Percentiles rank a stretch among this genome's conserved stretches.
phyloP scores from a whole-genome alignment of 2,113 vertebrate genomes.

The Haemorhous mexicanus region DNA sequence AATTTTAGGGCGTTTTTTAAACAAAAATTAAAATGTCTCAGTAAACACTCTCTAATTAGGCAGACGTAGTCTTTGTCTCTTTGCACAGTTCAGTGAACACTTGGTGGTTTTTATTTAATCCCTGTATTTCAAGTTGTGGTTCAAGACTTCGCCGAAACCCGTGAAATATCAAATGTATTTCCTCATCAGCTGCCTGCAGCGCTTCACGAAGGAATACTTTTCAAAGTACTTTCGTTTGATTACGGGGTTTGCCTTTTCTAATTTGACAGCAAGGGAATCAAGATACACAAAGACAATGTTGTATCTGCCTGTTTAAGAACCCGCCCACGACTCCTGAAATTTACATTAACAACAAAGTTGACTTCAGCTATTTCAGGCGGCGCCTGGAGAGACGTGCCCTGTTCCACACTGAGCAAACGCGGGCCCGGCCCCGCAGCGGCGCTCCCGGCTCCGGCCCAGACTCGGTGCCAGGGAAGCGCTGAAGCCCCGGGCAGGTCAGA shows the following conservation, averaged over 20 bases:
- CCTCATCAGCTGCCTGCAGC: background rate
- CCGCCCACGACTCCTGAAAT: background rate
- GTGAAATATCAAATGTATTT: background rate
- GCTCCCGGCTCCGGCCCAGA: accelerated
- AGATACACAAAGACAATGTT: background rate
- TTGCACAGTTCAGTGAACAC: background rate
- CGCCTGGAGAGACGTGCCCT: accelerated
- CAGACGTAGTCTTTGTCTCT: background rate
- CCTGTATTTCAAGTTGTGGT: background rate
- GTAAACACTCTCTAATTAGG: background rate
- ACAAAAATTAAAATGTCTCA: background rate
- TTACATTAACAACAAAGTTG: background rate
- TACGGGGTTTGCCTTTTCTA: background rate
- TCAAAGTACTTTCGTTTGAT: background rate
- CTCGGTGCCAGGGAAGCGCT: accelerated
- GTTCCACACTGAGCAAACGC: accelerated
- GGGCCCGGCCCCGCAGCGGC: background rate
- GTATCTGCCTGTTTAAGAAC: background rate
- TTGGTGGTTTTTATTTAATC: background rate
- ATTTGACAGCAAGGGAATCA: background rate
- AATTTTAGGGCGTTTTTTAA: background rate
- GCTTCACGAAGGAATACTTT: background rate
- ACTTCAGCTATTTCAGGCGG: background rate
- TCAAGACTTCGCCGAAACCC: background rate
- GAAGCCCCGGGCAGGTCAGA: accelerated